Evolutionary conservation across 1,140 invertebrate genomes (phyloP).

Genomic region (Rhynchophorus ferrugineus): DNA sequence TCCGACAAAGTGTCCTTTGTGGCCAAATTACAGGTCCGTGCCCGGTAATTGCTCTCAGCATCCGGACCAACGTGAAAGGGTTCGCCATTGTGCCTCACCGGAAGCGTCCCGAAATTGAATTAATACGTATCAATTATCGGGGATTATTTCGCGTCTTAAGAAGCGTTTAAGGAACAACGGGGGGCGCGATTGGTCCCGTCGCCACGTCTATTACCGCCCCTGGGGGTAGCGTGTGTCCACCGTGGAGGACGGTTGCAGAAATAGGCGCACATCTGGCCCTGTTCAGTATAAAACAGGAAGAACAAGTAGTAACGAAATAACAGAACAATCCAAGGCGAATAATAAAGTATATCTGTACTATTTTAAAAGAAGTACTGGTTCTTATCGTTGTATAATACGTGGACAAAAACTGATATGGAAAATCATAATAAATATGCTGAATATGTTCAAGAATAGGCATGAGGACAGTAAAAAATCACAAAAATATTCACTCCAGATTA

Average conservation of each 20-base stretch:
- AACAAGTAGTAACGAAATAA: too few relatives aligned
- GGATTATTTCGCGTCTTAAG: conserved; percentile 35
- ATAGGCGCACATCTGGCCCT: conserved; percentile 14
- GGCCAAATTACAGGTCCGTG: conserved; percentile 38
- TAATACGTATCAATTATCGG: conserved; percentile 41
- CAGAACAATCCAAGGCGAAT: too few relatives aligned
- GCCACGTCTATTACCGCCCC: conserved; percentile 36
- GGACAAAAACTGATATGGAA: too few relatives aligned
- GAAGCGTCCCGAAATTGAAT: conserved; percentile 40
- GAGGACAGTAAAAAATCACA: too few relatives aligned
- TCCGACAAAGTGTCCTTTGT: conserved; percentile 37
- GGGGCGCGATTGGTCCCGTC: conserved; percentile 27
- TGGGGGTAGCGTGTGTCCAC: conserved; percentile 31
- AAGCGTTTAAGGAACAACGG: conserved; percentile 34
- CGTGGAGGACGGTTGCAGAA: conserved; percentile 29
- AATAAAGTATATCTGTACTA: too few relatives aligned
- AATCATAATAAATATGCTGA: too few relatives aligned
- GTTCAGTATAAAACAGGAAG: not conserved
- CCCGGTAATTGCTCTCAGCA: conserved; percentile 36
- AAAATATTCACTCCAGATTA: too few relatives aligned
- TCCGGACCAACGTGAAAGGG: conserved; percentile 35
- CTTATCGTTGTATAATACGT: too few relatives aligned
- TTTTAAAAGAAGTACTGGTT: too few relatives aligned
- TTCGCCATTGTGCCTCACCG: conserved; percentile 34
- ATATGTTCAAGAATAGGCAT: too few relatives aligned